Evolutionary conservation across 1,140 invertebrate genomes (phyloP).

Genomic region (Macrobrachium nipponense): DNA sequence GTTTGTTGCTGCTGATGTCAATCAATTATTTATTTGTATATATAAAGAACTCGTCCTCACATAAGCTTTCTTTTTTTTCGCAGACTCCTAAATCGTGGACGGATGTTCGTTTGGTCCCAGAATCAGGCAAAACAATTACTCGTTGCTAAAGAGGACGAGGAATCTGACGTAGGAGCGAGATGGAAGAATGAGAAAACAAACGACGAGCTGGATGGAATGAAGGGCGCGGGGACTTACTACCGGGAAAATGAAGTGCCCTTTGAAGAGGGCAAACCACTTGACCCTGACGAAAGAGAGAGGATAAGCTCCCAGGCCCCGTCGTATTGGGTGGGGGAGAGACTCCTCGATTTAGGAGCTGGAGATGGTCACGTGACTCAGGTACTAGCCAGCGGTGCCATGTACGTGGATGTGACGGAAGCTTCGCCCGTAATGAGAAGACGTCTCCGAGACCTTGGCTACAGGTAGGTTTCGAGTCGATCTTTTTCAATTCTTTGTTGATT

Average conservation of each 20-base stretch:
- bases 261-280: not conserved
- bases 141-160: slow-evolving; percentile 52
- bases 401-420: slow-evolving; percentile 87
- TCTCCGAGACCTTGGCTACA: slow-evolving; percentile 79
- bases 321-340: slow-evolving; percentile 66
- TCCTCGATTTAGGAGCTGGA: slow-evolving; percentile 91
- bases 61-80: slow-evolving; percentile 65
- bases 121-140: slow-evolving; percentile 80
- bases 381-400: slow-evolving; percentile 75
- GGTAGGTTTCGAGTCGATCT: slow-evolving; percentile 71
- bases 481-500: not conserved
- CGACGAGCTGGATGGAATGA: too few species aligned
- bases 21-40: too few species aligned
- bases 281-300: not conserved
- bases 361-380: slow-evolving; percentile 88
- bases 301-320: not conserved
- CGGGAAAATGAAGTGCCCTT: too few species aligned
- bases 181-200: too few species aligned
- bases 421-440: slow-evolving; percentile 84
- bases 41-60: not conserved
- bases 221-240: too few species aligned
- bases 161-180: not conserved
- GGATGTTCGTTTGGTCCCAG: slow-evolving; percentile 91
- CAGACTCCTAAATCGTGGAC: slow-evolving; percentile 86
- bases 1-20: too few species aligned